phyloP scores from a whole-genome alignment of 2,113 vertebrate species.

The Pholis gunnellus region DNA sequence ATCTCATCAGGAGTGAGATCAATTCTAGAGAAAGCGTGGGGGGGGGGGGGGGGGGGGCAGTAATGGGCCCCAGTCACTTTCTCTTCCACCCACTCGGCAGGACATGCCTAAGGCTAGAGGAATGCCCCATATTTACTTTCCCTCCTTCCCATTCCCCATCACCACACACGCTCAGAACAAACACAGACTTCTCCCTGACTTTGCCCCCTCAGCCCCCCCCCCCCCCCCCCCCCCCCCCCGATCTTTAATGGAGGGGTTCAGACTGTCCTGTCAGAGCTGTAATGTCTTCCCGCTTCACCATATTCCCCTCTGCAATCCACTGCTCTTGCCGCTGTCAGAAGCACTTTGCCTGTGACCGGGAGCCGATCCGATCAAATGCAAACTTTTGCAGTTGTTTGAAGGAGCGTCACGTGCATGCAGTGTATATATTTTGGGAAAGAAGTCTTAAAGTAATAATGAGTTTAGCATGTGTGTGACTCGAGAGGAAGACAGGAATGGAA shows the following conservation, averaged over 20 bases:
- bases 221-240: background rate
- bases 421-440: slow-evolving; percentile 47
- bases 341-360: slow-evolving; percentile 56
- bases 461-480: slow-evolving; percentile 66
- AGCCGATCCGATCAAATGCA: slow-evolving; percentile 58
- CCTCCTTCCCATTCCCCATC: slow-evolving; percentile 63
- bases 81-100: slow-evolving; percentile 74
- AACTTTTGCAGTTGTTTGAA: slow-evolving; percentile 65
- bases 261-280: slow-evolving; percentile 55
- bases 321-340: slow-evolving; percentile 65
- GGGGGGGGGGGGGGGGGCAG: too few species aligned
- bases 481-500: slow-evolving; percentile 41
- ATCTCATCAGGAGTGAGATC: slow-evolving; percentile 61
- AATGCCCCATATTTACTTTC: slow-evolving; percentile 78
- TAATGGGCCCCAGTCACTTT: slow-evolving; percentile 60
- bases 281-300: slow-evolving; percentile 49
- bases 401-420: slow-evolving; percentile 42
- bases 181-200: slow-evolving; percentile 48
- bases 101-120: slow-evolving; percentile 69
- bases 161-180: slow-evolving; percentile 56
- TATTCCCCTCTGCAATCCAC: slow-evolving; percentile 21
- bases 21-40: slow-evolving; percentile 3
- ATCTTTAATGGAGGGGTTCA: slow-evolving; percentile 34
- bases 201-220: background rate
- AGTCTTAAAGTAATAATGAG: slow-evolving; percentile 45